phyloP scores from a whole-genome alignment of 1,140 invertebrate species.

The Euschistus heros region DNA sequence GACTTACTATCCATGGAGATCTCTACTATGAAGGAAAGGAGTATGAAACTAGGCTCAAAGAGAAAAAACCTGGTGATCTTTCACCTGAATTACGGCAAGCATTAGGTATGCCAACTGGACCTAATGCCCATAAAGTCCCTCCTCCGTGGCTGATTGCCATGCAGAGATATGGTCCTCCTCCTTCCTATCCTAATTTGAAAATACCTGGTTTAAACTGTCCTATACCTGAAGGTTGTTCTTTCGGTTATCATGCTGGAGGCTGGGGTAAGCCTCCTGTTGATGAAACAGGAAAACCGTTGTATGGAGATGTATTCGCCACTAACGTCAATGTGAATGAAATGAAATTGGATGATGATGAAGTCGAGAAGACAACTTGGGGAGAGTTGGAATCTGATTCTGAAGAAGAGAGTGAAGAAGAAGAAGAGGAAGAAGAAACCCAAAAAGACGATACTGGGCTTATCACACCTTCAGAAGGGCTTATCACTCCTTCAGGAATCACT shows the following conservation, averaged over 20 bases:
- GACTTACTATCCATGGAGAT: constrained; percentile 92
- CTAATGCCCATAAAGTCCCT: constrained; percentile 76
- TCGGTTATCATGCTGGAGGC: constrained; percentile 97
- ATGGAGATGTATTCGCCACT: constrained; percentile 96
- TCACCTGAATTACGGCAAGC: constrained; percentile 92
- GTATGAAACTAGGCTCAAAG: constrained; percentile 93
- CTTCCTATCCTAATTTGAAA: constrained; percentile 97
- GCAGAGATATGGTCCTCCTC: constrained; percentile 98
- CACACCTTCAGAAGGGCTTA: constrained; percentile 75
- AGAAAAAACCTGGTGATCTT: constrained; percentile 38
- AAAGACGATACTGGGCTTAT: constrained; percentile 59
- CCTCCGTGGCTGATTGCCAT: constrained; percentile 99
- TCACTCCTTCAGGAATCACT: constrained; percentile 90
- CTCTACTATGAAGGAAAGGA: constrained; percentile 99
- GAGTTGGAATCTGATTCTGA: constrained; percentile 94
- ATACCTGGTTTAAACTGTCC: constrained; percentile 88
- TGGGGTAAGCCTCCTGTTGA: constrained; percentile 99
- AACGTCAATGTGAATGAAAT: constrained; percentile 36
- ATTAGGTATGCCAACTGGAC: constrained; percentile 96
- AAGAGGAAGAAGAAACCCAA: constrained; percentile 63
- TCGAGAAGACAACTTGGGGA: constrained; percentile 91
- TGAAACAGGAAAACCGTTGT: constrained; percentile 92
- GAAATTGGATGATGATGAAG: constrained; percentile 59
- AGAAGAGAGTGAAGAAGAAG: constrained; percentile 78
- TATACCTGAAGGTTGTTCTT: constrained; percentile 91